Evolutionary conservation across 1,140 invertebrate species (phyloP).

Genomic region (Apolygus lucorum): DNA sequence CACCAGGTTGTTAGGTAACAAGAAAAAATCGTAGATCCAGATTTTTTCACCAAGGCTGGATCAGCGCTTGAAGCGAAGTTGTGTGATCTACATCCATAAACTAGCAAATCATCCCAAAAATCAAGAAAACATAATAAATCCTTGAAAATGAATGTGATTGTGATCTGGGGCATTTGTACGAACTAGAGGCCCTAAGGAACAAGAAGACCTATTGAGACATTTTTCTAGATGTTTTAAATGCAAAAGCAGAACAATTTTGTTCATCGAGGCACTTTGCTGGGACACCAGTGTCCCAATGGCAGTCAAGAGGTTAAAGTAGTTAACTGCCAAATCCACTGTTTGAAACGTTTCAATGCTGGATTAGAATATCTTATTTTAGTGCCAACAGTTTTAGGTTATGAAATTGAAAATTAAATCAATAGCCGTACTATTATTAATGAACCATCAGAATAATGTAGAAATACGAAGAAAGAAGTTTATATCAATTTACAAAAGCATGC

Average conservation of each 20-base stretch:
- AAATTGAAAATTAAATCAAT: no score
- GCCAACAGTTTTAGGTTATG: no score
- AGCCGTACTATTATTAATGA: no score
- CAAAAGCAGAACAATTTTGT: background rate
- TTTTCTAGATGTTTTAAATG: background rate
- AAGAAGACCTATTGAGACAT: background rate
- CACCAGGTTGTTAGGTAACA: background rate
- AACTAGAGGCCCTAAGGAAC: no score
- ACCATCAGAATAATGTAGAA: no score
- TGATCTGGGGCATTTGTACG: background rate
- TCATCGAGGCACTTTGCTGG: background rate
- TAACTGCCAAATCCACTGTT: background rate
- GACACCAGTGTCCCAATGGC: background rate
- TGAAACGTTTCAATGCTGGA: no score
- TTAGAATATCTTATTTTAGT: no score
- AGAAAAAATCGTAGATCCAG: background rate
- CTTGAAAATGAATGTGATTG: background rate
- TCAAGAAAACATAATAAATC: background rate
- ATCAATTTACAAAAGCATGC: no score
- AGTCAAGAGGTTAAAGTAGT: background rate
- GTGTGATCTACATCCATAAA: background rate
- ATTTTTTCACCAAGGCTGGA: background rate
- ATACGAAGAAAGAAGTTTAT: no score
- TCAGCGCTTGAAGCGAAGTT: background rate
- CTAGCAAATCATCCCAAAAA: background rate